phyloP scores from a whole-genome alignment of 2,113 vertebrate species.

The Sinocyclocheilus rhinocerous region DNA sequence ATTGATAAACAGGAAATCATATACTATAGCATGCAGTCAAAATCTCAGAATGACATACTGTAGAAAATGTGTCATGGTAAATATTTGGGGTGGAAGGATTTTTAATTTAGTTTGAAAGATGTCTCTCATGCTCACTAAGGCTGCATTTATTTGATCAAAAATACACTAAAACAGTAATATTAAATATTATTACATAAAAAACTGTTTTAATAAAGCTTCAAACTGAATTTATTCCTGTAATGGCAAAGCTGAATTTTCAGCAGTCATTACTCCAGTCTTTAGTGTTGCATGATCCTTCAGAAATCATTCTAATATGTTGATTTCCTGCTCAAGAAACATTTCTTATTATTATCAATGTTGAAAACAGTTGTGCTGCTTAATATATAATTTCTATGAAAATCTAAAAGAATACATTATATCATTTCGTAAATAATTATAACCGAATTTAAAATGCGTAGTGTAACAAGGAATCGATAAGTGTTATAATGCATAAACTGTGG shows the following conservation, averaged over 20 bases:
- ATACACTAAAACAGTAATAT: not conserved
- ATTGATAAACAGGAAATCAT: conserved; percentile 10
- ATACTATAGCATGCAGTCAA: not conserved
- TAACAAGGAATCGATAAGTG: too few species aligned
- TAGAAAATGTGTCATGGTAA: not conserved
- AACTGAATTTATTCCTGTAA: not conserved
- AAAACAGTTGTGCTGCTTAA: not conserved
- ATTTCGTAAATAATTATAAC: too few species aligned
- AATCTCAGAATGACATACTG: not conserved
- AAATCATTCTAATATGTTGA: not conserved
- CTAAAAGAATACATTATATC: too few species aligned
- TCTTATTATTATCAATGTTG: not conserved
- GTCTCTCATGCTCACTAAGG: not conserved
- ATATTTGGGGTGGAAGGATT: too few species aligned
- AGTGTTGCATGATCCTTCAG: not conserved
- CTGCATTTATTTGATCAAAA: not conserved
- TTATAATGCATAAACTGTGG: too few species aligned
- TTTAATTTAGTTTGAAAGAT: not conserved
- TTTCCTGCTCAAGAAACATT: not conserved
- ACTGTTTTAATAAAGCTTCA: not conserved
- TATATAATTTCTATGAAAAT: not conserved
- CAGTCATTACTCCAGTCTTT: too few species aligned
- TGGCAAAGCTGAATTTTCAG: too few species aligned
- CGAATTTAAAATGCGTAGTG: too few species aligned
- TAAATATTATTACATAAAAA: not conserved